Evolutionary conservation across 2,113 vertebrate genomes (phyloP), one percentile per base, ranked within the genome.

Genomic region (Lampris megalopsis): DNA sequence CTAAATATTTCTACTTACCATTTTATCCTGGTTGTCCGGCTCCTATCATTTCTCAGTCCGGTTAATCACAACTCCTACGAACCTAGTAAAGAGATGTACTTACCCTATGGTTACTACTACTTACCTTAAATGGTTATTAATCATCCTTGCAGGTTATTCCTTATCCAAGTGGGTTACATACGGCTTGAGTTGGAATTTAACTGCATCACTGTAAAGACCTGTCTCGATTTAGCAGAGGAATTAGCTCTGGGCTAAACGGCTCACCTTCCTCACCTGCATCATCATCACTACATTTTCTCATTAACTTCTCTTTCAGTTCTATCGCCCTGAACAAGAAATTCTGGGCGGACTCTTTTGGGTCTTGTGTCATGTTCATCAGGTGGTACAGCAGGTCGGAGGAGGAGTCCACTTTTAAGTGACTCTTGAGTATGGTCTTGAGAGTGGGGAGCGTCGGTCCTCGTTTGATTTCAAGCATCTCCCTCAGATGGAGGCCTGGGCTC

Each of bases 401-500:
- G 79, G 87, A 79, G 57, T 75, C 78, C 66, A 65, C 83, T 52
- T 79, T 80, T 64, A 85, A 89, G 78, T 71, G 57, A 1, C 4
- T 65, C 60, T 3, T 43, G 37, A 80, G 81, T 74, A 81, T 89
- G 72, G 71, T 86, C 4, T 9, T 13, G 5, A 71, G 10, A 9
- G 54, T 43, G 9, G 71, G 38, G 38, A 65, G 52, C 10, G 52
- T 65, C 13, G 57, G 56, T 36, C 24, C 41, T 65, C 43, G 0
- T 37, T 74, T 66, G 6, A 58, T 74, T 37, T 65, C 52, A 24
- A 73, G 42, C 52, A 73, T 63, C 5, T 73, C 71, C 35, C n/a
- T 40, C n/a, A 73, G 48, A 11, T 43, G 60, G 10, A 45, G 49
- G 52, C 71, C 50, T 73, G 10, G 58, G 37, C 69, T 62, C 2